A percentile compares a stretch with the other conserved stretches of the same genome.
Conservation (phyloP, 2,113 vertebrate genomes). For the Corythornis cristatus region DNA sequence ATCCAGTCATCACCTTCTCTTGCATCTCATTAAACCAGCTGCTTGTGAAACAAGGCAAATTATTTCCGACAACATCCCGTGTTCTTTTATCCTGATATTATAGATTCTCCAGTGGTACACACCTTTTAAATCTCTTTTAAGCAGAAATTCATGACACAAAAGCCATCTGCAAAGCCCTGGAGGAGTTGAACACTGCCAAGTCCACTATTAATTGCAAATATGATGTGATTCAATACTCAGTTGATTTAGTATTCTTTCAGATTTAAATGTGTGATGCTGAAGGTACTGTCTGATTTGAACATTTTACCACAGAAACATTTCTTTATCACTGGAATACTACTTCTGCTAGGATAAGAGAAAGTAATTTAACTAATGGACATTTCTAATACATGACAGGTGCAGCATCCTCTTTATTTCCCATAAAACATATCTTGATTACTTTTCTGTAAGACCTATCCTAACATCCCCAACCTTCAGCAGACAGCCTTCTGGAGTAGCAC, state of each 20-base stretch:
- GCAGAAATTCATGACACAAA: neutral
- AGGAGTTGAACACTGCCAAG: neutral
- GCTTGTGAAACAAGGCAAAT: neutral
- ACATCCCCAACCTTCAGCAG: neutral
- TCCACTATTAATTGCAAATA: neutral
- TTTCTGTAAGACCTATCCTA: neutral
- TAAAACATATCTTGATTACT: neutral
- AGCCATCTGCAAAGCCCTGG: neutral
- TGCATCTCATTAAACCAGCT: neutral
- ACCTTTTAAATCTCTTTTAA: neutral
- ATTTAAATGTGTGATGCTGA: neutral
- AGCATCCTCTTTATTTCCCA: neutral
- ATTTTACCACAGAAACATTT: neutral
- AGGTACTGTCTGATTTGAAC: neutral
- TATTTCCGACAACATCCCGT: neutral
- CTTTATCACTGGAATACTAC: neutral
- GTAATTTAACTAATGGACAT: neutral
- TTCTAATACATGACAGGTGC: neutral
- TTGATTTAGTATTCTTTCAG: neutral
- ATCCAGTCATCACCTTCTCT: neutral
- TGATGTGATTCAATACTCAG: neutral
- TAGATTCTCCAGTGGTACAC: fast-evolving
- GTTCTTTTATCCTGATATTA: neutral
- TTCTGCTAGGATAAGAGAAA: neutral
- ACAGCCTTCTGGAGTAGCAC: neutral